Base-by-base conservation (phyloP, 1,140 invertebrate species). In the Eulimnadia texana region DNA sequence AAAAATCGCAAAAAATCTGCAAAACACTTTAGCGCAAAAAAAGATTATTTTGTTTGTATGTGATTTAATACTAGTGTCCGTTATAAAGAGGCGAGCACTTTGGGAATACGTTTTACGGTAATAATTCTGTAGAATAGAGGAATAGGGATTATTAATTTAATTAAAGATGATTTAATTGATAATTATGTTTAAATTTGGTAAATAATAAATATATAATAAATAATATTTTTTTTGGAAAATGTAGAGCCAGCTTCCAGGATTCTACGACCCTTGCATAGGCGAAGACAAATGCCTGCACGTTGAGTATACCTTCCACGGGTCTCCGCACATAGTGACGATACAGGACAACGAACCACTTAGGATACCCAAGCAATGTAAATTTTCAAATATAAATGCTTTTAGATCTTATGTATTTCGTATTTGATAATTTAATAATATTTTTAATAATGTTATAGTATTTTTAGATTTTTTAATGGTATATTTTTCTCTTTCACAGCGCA, bases 231-330 rank as follows among this genome's bases (percentile, higher is more conserved):
- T 53, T 52, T 22, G 19, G 13, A 1, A 11, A 64, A 79, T 81
- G 51, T 73, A 98, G 93, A 86, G 86, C 70, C 88, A 95, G 70
- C 73, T 98, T 56, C 88, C 93, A 33, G 95, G 95, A 25, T 98
- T 99, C 74, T 98, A 90, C 74, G 95, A 98, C 74, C 92, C 93
- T 0, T 92, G 90, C 70, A 80, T 94, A 19, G 91, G 93, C 2
- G 92, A 97, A 66, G 85, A 90, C 3, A 99, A 99, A 73, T 81
- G 81, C 63, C 74, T 99, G 24, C 81, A 84, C 42, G 80, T 99
- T 61, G 81, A 88, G 67, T 99, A 98, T 72, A 79, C 82, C 67
- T 96, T 88, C 73, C 82, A 84, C 66, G 82, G 82, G 70, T 79
- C 84, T 68, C 75, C 81, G 3, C 86, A 95, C 72, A 79, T 86